phyloP scores from a whole-genome alignment of 2,888 invertebrate genomes.

The Smittia sp. region DNA sequence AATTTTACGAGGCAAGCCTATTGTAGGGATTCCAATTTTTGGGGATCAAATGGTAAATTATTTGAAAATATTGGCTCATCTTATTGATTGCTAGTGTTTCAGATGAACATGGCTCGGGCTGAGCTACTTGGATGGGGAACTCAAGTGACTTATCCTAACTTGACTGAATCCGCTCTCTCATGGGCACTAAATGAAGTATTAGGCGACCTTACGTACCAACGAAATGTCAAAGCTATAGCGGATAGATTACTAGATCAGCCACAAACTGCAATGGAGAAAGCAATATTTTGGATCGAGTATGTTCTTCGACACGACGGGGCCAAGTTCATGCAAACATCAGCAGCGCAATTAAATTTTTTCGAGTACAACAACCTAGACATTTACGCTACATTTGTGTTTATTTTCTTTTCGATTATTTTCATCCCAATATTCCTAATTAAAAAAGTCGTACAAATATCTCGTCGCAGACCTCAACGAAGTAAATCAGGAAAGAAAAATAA shows the following conservation, averaged over 20 bases:
- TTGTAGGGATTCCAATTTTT: constrained; percentile 71
- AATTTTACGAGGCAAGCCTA: constrained; percentile 71
- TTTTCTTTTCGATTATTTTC: too few relatives aligned
- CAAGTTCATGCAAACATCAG: constrained; percentile 52
- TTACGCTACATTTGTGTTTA: too few relatives aligned
- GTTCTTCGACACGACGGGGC: constrained; percentile 71
- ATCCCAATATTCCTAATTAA: too few relatives aligned
- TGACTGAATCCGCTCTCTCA: constrained; percentile 45
- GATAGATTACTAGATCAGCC: constrained; percentile 64
- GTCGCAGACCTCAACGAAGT: too few relatives aligned
- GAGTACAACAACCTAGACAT: too few relatives aligned
- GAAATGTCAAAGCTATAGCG: constrained; percentile 59
- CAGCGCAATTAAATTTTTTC: too few relatives aligned
- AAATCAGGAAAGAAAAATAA: too few relatives aligned
- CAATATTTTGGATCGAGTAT: constrained; percentile 76
- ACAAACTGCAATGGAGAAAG: constrained; percentile 65
- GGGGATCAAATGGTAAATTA: constrained; percentile 65
- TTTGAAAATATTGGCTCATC: too few relatives aligned
- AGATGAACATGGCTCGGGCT: constrained; percentile 71
- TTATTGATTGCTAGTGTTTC: neutral
- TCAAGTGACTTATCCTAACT: constrained; percentile 59
- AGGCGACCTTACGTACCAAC: constrained; percentile 46
- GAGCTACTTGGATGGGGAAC: constrained; percentile 67
- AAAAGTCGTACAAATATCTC: too few relatives aligned
- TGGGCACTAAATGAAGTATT: constrained; percentile 47